phyloP scores from a whole-genome alignment of 1,140 invertebrate species.

The Pogonomyrmex barbatus region DNA sequence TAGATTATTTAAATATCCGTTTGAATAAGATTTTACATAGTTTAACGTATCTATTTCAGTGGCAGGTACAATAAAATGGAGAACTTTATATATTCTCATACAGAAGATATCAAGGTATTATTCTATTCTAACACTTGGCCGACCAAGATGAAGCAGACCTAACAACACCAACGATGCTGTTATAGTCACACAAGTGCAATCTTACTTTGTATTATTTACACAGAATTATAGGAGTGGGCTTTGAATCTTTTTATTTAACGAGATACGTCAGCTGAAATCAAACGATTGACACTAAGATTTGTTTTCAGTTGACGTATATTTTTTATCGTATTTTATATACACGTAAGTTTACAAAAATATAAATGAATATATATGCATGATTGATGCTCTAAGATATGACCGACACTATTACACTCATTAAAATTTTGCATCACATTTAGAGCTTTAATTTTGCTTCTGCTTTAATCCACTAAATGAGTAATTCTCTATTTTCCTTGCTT shows the following conservation, averaged over 20 bases:
- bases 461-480: constrained; percentile 7
- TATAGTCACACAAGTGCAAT: constrained; percentile 60
- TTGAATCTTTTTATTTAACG: constrained; percentile 28
- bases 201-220: constrained; percentile 58
- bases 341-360: not conserved
- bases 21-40: not conserved
- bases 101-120: not conserved
- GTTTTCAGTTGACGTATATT: not conserved
- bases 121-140: constrained; percentile 52
- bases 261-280: constrained; percentile 10
- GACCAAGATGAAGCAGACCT: constrained; percentile 51
- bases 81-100: constrained; percentile 35
- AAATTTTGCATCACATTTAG: constrained; percentile 22
- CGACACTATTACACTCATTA: not conserved
- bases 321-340: constrained; percentile 15
- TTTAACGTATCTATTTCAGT: constrained; percentile 69
- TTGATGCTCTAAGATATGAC: constrained; percentile 4
- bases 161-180: constrained; percentile 32
- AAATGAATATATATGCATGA: not conserved
- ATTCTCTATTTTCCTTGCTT: constrained; percentile 34
- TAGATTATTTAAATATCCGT: constrained; percentile 15
- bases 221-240: not conserved
- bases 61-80: constrained; percentile 76
- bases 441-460: constrained; percentile 22
- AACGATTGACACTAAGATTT: not conserved